These are phyloP conservation scores for Steinernema feltiae DNA, from an alignment of 1,140 invertebrate species.

Conservation along the genomic window DNA sequence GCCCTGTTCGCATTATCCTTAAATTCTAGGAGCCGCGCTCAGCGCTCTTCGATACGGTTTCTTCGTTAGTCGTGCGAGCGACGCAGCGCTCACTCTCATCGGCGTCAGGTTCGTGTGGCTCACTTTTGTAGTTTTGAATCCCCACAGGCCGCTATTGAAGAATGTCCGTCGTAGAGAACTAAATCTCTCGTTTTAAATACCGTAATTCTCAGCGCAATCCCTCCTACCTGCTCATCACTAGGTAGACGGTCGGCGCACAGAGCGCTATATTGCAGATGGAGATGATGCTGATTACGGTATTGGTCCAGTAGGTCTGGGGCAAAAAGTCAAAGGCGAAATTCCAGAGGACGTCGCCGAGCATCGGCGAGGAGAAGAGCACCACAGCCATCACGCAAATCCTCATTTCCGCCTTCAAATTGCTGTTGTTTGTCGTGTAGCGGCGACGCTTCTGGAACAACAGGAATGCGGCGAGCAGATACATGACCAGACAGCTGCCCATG, in stretches of 20 bases:
- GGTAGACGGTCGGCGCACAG: background rate
- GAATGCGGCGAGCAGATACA: background rate
- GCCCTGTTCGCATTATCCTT: too few relatives aligned
- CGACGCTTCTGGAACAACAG: background rate
- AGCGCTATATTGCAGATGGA: background rate
- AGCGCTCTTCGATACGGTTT: too few relatives aligned
- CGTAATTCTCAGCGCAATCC: too few relatives aligned
- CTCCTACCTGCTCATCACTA: background rate
- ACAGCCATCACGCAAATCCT: background rate
- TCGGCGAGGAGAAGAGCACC: constrained; percentile 1
- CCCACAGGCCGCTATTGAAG: background rate
- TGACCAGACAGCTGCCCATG: background rate
- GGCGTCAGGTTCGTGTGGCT: background rate
- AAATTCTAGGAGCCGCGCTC: too few relatives aligned
- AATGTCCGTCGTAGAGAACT: background rate
- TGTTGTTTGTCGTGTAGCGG: background rate
- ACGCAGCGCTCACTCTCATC: background rate
- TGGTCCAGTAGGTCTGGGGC: background rate
- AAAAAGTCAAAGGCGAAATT: background rate
- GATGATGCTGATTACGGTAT: background rate
- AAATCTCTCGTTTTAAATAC: too few relatives aligned
- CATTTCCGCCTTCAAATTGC: background rate
- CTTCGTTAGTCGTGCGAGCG: too few relatives aligned
- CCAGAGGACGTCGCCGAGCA: background rate
- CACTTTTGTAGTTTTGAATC: too few relatives aligned